Percentiles rank a stretch among this genome's conserved stretches.
phyloP scores from a whole-genome alignment of 2,888 invertebrate species.

The Dryocosmus kuriphilus region DNA sequence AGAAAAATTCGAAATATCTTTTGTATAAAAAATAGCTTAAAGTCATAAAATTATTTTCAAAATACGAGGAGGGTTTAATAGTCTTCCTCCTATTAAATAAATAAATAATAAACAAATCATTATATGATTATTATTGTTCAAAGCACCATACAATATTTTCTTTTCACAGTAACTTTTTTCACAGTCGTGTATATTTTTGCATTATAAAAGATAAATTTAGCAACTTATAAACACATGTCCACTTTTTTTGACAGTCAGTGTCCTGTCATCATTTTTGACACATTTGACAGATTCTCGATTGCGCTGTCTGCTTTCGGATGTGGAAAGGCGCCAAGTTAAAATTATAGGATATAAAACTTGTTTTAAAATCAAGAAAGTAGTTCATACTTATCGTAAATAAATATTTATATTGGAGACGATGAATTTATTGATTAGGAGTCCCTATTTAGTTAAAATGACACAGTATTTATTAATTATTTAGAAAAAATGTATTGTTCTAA shows the following conservation, averaged over 20 bases:
- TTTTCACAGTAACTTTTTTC: not conserved
- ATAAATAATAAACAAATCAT: constrained; percentile 2
- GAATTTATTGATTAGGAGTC: not conserved
- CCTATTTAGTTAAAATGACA: not conserved
- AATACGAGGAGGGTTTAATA: not conserved
- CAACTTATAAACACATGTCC: not conserved
- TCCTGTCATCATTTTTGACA: not conserved
- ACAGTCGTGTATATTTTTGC: not conserved
- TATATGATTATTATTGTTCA: not conserved
- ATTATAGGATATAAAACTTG: not conserved
- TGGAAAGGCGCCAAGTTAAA: not conserved
- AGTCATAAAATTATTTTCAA: not conserved
- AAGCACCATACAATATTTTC: not conserved
- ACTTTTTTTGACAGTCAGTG: not conserved
- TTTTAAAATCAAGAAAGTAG: not conserved
- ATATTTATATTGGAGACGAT: not conserved
- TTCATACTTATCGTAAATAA: not conserved
- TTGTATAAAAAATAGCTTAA: not conserved
- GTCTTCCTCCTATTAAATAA: not conserved
- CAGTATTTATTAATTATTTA: not conserved
- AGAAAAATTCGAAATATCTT: not conserved
- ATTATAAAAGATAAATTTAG: not conserved
- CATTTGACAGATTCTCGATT: not conserved
- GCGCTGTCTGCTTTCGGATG: no score
- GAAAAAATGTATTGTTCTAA: not conserved